A percentile compares a stretch with the other conserved stretches of the same genome.
Evolutionary conservation across 2,888 invertebrate species (phyloP).

Genomic region (Aleiodes leptofemur): DNA sequence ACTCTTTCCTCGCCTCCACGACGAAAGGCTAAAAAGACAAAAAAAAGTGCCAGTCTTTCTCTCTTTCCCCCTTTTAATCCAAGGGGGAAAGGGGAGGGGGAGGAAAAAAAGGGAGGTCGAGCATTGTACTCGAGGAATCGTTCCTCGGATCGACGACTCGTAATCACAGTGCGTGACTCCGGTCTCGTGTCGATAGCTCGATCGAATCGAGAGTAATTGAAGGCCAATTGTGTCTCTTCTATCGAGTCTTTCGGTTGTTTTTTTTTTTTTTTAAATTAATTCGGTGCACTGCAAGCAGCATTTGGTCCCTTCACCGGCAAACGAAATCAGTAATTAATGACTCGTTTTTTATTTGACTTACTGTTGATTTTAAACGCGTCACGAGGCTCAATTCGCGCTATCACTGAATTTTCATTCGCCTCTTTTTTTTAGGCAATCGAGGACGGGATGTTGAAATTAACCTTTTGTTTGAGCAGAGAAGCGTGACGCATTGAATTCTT

Average conservation of each 20-base stretch:
- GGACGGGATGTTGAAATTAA: constrained; percentile 21
- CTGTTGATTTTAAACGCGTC: too few species aligned
- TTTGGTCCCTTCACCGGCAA: neutral
- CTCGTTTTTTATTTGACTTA: neutral
- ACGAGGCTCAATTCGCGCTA: too few species aligned
- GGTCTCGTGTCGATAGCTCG: constrained; percentile 34
- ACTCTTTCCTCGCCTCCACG: constrained; percentile 40
- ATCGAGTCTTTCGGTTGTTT: neutral
- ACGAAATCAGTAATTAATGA: constrained; percentile 22
- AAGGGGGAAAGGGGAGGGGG: too few species aligned
- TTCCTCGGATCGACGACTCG: constrained; percentile 55
- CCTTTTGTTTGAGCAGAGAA: constrained; percentile 16
- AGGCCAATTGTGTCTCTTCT: constrained; percentile 34
- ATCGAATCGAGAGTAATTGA: constrained; percentile 41
- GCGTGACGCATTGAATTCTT: constrained; percentile 3
- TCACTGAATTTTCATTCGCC: neutral
- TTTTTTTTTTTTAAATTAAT: constrained; percentile 7
- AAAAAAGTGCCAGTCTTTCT: neutral
- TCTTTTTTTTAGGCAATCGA: neutral
- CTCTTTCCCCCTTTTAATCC: neutral
- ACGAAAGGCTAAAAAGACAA: constrained; percentile 20
- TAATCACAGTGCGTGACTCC: constrained; percentile 56
- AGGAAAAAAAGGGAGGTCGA: constrained; percentile 45
- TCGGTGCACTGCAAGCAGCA: neutral
- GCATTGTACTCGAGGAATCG: constrained; percentile 54